Base-by-base conservation (phyloP, 1,140 invertebrate genomes). In the Pseudomyrmex sp. region DNA sequence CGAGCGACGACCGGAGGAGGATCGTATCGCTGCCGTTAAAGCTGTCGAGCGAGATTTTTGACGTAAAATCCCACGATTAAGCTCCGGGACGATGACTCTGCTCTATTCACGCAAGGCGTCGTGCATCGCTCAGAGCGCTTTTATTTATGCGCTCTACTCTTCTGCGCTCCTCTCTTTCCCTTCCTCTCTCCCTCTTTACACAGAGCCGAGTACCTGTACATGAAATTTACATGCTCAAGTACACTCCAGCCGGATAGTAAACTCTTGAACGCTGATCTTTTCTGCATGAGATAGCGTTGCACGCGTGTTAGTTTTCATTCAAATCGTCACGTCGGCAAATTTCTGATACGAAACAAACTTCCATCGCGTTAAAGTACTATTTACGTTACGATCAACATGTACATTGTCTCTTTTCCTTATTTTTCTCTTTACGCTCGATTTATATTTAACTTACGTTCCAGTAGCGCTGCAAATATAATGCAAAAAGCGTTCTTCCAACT, bases 161-260 rank as follows among this genome's bases (percentile, higher is more conserved):
- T 23, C 8, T n/a, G 15, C 8, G 35, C 62, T n/a, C 7, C 18
- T 26, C 26, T 20, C 48, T 12, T 9, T n/a, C 5, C 8, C 58
- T 26, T 13, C 20, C 44, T n/a, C 4, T 1, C 54, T 35, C n/a
- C 2, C 48, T n/a, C 56, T 69, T 20, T 79, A 46, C 58, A 44
- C 66, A 50, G 52, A 79, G 54, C 44, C 44, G 20, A 79, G 54
- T 79, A 44, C 52, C 52, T 48, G 44, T 23, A 72, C 66, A 23
- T 80, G 44, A 80, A 80, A 80, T 80, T 80, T 80, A 72, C 76
- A 80, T 72, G 66, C 1, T 66, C 66, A 80, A 80, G 66, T 72
- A 26, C 65, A 26, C 76, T 80, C n/a, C 7, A 70, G 23, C 26
- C 13, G 66, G 76, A 61, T 80, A 61, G 66, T 48, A n/a, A 72